Base-by-base conservation (phyloP, 2,113 vertebrate species). In the Archocentrus centrarchus region DNA sequence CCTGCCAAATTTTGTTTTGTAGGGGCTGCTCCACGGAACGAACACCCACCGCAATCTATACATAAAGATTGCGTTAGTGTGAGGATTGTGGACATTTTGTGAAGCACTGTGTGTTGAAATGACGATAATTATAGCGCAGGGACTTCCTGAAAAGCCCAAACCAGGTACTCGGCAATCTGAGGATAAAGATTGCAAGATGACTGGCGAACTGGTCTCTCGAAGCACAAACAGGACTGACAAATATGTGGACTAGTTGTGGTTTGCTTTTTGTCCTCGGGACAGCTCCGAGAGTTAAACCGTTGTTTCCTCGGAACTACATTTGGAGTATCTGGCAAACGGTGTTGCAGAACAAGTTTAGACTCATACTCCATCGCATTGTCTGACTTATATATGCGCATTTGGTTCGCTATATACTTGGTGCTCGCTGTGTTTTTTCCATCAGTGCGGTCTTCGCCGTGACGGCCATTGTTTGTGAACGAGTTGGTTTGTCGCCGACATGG, bases 61-160 rank as follows among this genome's bases (percentile, higher is more conserved):
- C 94, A 96, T 96, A 96, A 96, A 96, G 96, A 96, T 96, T 96
- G 96, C 96, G 79, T 93, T 89, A 90, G 85, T 53, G 63, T 92
- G 89, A 88, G 76, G 95, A 92, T 88, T 88, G 70, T 85, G 92
- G 94, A 95, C 86, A 53, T 60, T 61, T 57, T 79, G 81, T 61
- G 84, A 86, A 87, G 87, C 83, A 84, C 75, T 68, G 47, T 89
- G 59, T 90, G 39, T 83, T 86, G 75, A 78, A 66, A 86, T 79
- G 75, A 80, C 76, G 88, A 57, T 85, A 78, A 89, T 76, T 30
- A 50, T 90, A 91, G 91, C 44, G 44, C 90, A 91, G 86, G 82
- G 86, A 78, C 47, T 75, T 80, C 61, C 80, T 58, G 77, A 86
- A 75, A 70, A 82, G 35, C 62, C 66, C 47, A 79, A 70, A 85